phyloP scores from a whole-genome alignment of 2,113 vertebrate species.

The Xiphorhynchus elegans region DNA sequence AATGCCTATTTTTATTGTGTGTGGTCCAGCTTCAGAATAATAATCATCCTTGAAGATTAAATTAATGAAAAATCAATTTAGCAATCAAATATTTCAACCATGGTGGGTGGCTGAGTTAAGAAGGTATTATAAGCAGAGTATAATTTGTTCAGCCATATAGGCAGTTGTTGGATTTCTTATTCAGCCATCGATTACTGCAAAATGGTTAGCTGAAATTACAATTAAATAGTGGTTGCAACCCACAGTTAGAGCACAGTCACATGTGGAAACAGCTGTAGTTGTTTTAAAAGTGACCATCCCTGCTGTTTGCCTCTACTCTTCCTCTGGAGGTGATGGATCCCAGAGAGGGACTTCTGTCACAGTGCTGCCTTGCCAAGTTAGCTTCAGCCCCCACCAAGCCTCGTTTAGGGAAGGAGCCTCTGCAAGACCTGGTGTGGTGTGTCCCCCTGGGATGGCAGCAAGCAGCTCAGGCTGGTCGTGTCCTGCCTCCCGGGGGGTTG shows the following conservation, averaged over 20 bases:
- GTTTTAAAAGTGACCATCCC: background rate
- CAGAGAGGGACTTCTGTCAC: background rate
- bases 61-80: slow-evolving; percentile 70
- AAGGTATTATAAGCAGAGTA: slow-evolving; percentile 2
- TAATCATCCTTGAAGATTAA: slow-evolving; percentile 41
- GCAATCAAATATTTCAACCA: slow-evolving; percentile 53
- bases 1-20: slow-evolving; percentile 56
- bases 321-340: background rate
- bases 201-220: slow-evolving; percentile 36
- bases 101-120: slow-evolving; percentile 42
- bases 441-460: background rate
- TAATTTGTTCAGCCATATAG: slow-evolving; percentile 34
- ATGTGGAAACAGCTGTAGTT: background rate
- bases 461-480: background rate
- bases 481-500: rapidly evolving
- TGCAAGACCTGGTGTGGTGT: rapidly evolving
- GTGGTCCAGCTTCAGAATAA: slow-evolving; percentile 55
- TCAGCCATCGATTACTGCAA: slow-evolving; percentile 8
- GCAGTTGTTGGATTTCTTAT: slow-evolving; percentile 37
- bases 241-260: background rate
- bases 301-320: background rate
- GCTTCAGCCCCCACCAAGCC: background rate
- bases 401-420: background rate
- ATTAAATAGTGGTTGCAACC: slow-evolving; percentile 9
- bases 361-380: rapidly evolving